These are phyloP conservation scores for Seriola aureovittata DNA, from an alignment of 2,113 vertebrate species.

Conservation along the genomic window DNA sequence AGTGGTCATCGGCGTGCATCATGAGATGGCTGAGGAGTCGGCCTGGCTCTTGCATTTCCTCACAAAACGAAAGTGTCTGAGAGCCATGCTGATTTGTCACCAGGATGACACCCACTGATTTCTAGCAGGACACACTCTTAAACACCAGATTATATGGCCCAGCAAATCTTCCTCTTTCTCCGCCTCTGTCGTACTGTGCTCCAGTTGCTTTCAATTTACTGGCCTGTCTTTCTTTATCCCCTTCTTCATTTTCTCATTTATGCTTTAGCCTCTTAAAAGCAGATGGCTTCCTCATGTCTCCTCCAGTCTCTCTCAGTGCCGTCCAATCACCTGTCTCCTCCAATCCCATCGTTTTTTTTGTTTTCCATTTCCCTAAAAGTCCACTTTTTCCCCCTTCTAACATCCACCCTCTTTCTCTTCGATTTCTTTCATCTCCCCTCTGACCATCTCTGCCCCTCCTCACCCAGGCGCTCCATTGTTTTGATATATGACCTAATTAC, in stretches of 20 bases:
- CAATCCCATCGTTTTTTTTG: neutral
- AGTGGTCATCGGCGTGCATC: neutral
- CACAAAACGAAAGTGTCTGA: constrained; percentile 10
- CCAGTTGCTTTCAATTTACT: constrained; percentile 39
- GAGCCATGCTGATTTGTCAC: constrained; percentile 17
- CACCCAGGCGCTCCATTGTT: constrained; percentile 58
- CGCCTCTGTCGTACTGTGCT: constrained; percentile 25
- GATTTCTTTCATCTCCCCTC: constrained; percentile 40
- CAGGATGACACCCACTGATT: constrained; percentile 21
- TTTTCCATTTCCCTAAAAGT: neutral
- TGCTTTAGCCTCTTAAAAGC: constrained; percentile 25
- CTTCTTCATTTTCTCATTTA: constrained; percentile 23
- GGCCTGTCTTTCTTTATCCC: constrained; percentile 37
- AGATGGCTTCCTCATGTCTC: constrained; percentile 10
- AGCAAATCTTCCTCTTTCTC: constrained; percentile 33
- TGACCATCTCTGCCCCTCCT: constrained; percentile 39
- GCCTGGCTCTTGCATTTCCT: constrained; percentile 11
- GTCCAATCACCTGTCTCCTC: constrained; percentile 10
- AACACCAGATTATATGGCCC: constrained; percentile 61
- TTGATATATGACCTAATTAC: constrained; percentile 76
- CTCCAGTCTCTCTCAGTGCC: constrained; percentile 14
- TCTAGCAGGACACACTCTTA: constrained; percentile 37
- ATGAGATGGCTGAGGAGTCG: neutral
- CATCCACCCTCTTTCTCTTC: constrained; percentile 7
- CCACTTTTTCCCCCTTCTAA: constrained; percentile 19